A percentile compares a stretch with the other conserved stretches of the same genome.
Conservation (phyloP, 2,888 invertebrate genomes). For the Cybosia mesomella region DNA sequence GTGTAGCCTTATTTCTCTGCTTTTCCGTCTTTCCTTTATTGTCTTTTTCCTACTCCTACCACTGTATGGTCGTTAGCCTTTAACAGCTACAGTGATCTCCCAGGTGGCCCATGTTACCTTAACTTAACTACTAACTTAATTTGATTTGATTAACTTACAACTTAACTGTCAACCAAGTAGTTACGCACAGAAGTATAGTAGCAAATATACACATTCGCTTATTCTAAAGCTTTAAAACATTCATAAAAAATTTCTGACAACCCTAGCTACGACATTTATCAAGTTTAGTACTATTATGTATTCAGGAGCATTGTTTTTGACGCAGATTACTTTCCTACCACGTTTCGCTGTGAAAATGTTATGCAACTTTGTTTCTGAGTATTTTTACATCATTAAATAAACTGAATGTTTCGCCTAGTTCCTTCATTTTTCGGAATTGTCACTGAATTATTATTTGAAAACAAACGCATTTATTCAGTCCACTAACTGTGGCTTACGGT, state of each 20-base stretch:
- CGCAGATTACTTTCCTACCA: slow-evolving; percentile 77
- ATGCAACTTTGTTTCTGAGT: slow-evolving; percentile 57
- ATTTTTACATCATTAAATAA: slow-evolving; percentile 60
- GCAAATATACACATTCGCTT: background rate
- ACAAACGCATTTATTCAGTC: background rate
- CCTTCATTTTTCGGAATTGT: slow-evolving; percentile 18
- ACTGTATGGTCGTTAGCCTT: too few relatives aligned
- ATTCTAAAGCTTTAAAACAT: background rate
- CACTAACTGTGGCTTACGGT: slow-evolving; percentile 1
- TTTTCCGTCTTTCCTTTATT: too few relatives aligned
- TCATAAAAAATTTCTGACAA: slow-evolving; percentile 18
- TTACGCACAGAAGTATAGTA: background rate
- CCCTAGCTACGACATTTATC: slow-evolving; percentile 67
- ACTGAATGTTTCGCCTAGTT: slow-evolving; percentile 47
- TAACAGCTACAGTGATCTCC: too few relatives aligned
- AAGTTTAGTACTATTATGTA: slow-evolving; percentile 75
- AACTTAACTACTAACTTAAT: too few relatives aligned
- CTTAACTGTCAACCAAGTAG: background rate
- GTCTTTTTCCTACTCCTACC: too few relatives aligned
- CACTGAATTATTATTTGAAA: slow-evolving; percentile 6
- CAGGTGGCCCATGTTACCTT: too few relatives aligned
- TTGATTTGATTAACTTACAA: too few relatives aligned
- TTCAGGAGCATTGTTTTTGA: slow-evolving; percentile 77
- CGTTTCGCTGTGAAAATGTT: slow-evolving; percentile 60
- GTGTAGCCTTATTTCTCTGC: too few relatives aligned